Conservation (phyloP, 2,113 vertebrate genomes). For the Crypturellus undulatus region DNA sequence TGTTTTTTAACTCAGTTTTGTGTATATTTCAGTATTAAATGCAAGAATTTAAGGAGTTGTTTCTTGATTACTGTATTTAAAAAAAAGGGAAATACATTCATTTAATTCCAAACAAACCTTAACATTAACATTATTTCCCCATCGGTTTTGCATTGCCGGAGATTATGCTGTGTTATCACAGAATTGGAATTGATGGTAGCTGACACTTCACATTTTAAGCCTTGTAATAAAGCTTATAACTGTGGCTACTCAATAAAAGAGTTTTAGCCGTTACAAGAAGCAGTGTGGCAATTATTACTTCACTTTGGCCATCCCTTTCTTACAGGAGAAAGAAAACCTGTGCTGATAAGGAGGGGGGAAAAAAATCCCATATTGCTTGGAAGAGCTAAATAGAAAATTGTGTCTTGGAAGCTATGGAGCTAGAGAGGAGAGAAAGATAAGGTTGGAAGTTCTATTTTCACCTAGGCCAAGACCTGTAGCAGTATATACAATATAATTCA, state of each 20-base stretch:
- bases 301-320: not conserved
- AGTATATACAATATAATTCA: fast-evolving
- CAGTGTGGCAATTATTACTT: not conserved
- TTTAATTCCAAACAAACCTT: not conserved
- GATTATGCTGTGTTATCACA: not conserved
- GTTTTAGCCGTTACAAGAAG: not conserved
- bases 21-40: not conserved
- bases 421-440: not conserved
- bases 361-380: not conserved
- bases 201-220: not conserved
- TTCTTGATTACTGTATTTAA: not conserved
- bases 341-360: not conserved
- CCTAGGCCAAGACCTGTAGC: fast-evolving
- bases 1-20: not conserved
- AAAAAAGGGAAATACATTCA: not conserved
- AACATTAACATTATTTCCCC: not conserved
- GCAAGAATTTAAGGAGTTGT: not conserved
- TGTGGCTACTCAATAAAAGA: not conserved
- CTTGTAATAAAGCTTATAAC: not conserved
- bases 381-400: not conserved
- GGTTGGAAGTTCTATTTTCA: not conserved
- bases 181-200: not conserved
- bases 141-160: not conserved
- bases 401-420: not conserved
- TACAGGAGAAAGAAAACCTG: not conserved